Base-by-base conservation (phyloP, 64 coral and sea anemone genomes). In the Dendronephthya gigantea region DNA sequence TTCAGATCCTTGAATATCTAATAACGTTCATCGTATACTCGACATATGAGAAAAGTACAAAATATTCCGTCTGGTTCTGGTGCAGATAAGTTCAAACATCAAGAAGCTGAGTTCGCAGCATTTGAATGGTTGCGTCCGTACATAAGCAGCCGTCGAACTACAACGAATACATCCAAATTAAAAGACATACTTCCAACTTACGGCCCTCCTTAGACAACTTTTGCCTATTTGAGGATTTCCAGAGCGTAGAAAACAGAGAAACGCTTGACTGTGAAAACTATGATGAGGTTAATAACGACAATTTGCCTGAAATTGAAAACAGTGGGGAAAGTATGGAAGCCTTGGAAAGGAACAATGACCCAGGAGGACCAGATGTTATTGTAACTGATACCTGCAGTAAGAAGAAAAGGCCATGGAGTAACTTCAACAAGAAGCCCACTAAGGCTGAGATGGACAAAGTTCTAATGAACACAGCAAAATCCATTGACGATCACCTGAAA, bases 1-100 rank as follows among this genome's bases (percentile, higher is more conserved):
- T 37, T 59, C 58, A 39, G 85, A 86, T 40, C 35, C 85, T 23
- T 86, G 85, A 70, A 74, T 45, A 27, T 86, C 59, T 41, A 86
- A 43, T 41, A 86, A n/a, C 39, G 51, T 65, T 66, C 48, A 55
- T 7, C 35, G n/a, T 13, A 65, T 34, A 52, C 55, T 66, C 16
- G 55, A 7, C 25, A 23, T 62, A 23, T 62, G 17, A 19, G 2
- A 62, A 62, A 27, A 62, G 25, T 19, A 62, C 19, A 62, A 6
- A 62, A 62, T 5, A n/a, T 27, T 17, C 55, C 55, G 8, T 62
- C 55, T 23, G 55, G 55, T 23, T 62, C 55, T 23, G 55, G 55
- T 62, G 55, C 55, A 62, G 55, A 62, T 62, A 23, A 23, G 19
- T 62, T 62, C 17, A 62, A 62, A 62, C 19, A 22, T 15, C 55